Evolutionary conservation across 2,888 invertebrate genomes (phyloP), one percentile per base, ranked within the genome.

Genomic region (Dendrolimus pini): DNA sequence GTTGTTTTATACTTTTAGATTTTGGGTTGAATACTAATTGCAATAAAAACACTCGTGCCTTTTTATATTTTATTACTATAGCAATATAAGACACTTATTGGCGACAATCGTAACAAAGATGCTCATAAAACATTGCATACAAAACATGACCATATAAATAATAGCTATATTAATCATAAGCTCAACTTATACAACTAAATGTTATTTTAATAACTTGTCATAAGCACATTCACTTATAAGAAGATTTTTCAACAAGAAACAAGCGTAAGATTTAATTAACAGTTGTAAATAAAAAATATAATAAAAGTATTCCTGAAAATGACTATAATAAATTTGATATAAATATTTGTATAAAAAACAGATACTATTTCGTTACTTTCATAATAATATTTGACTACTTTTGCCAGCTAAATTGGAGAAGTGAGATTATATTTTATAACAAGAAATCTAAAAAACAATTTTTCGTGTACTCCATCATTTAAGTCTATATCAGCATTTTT

Each of bases 381-480:
- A 30, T 30, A 30, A 30, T 30, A 30, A 30, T 30, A 30, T 30
- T 30, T 30, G 3, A 30, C 30, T 30, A 30, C 30, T 30, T 30
- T 3, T 30, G 30, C 30, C 30, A 30, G 30, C 30, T 30, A 30
- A 30, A 30, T 30, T 30, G 3, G 30, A 30, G 30, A 30, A 30
- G 30, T 30, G 30, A 30, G 3, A 6, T 30, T 30, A 30, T 30
- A 30, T 30, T 30, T 30, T 30, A 30, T 30, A 30, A 30, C 6
- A 30, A 6, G 30, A 30, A 30, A 30, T 30, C 30, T 30, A 30
- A 30, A 30, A 57, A 58, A 62, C 54, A 58, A 53, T 30, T 3
- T 30, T 30, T 30, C 30, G 30, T 6, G 30, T 30, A 30, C 30
- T 30, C 30, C 3, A 30, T 18, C 30, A 30, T 3, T 30, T 30